Evolutionary conservation across 2,797 vertebrate species (phyloP), one percentile per base, ranked within the genome.

Genomic region (Artibeus lituratus): DNA sequence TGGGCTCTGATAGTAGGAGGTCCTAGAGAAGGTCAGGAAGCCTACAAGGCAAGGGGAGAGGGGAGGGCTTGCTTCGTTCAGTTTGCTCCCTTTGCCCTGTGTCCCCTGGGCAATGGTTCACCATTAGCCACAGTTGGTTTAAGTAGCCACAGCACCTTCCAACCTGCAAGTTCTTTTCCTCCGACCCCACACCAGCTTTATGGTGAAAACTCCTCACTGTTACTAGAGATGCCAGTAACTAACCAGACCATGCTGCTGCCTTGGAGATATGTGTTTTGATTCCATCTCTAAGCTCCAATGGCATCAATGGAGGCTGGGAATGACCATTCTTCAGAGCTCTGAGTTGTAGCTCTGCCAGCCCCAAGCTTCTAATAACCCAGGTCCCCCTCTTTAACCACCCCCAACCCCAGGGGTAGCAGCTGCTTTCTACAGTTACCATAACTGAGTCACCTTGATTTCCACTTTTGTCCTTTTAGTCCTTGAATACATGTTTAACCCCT

Each of bases 321-420:
- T 0, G 1, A 7, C 3, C 12, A 9, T 6, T 67, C 2, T 16
- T 49, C n/a, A n/a, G 29, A 29, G 29, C 10, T 35, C 39, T 39
- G 39, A 85, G 32, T 65, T 15, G 7, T 22, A 53, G 3, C 8
- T 72, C 44, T 37, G 39, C 32, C 55, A 49, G 12, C n/a, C 32
- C 42, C 10, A 32, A 29, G 21, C 14, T 57, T 89, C 5, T 35
- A 67, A 29, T 42, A 49, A 11, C 26, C 24, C 10, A 57, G 55
- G 55, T 57, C 55, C 55, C 55, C 24, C 55, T 37, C 49, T 51
- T 35, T 7, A 35, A 37, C 32, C 7, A 14, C 5, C 15, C 29
- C 11, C 15, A n/a, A 5, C 39, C 7, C 24, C 18, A 26, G 0
- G 22, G 2, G 3, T 44, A 51, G 18, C 22, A 51, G 39, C 22